Conservation (phyloP, 2,888 invertebrate genomes). For the Petrolisthes manimaculis region DNA sequence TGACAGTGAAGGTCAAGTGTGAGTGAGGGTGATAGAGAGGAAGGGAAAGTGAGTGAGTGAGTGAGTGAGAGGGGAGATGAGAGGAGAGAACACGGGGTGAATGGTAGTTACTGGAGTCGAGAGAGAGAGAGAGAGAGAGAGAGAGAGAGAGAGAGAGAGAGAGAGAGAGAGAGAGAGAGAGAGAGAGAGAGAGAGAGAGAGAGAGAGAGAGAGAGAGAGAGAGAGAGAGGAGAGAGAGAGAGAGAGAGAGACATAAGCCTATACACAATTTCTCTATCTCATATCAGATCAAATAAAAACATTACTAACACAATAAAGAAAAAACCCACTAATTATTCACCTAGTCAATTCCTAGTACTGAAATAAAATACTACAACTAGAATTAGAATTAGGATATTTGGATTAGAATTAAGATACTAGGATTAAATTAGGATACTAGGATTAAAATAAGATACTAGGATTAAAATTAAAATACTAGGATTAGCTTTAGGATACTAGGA, state of each 20-base stretch:
- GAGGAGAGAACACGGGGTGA: too few relatives aligned
- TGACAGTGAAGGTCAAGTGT: background rate
- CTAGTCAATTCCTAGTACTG: too few relatives aligned
- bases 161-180: constrained; percentile 17
- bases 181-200: constrained; percentile 11
- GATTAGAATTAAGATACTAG: too few relatives aligned
- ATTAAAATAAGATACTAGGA: too few relatives aligned
- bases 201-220: background rate
- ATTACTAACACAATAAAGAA: too few relatives aligned
- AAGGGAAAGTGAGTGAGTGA: background rate
- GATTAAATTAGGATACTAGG: too few relatives aligned
- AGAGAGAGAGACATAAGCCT: background rate
- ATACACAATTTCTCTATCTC: background rate
- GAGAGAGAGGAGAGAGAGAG: background rate
- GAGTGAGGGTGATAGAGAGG: background rate
- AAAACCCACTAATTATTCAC: too few relatives aligned
- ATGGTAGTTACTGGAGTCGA: background rate
- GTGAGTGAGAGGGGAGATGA: background rate
- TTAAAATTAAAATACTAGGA: too few relatives aligned
- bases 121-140: constrained; percentile 8
- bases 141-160: background rate
- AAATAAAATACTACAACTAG: too few relatives aligned
- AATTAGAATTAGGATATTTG: too few relatives aligned
- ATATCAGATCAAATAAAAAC: too few relatives aligned
- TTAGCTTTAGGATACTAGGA: too few relatives aligned